Evolutionary conservation across 2,888 invertebrate species (phyloP).

Genomic region (Gastracanthus pulcherrimus): DNA sequence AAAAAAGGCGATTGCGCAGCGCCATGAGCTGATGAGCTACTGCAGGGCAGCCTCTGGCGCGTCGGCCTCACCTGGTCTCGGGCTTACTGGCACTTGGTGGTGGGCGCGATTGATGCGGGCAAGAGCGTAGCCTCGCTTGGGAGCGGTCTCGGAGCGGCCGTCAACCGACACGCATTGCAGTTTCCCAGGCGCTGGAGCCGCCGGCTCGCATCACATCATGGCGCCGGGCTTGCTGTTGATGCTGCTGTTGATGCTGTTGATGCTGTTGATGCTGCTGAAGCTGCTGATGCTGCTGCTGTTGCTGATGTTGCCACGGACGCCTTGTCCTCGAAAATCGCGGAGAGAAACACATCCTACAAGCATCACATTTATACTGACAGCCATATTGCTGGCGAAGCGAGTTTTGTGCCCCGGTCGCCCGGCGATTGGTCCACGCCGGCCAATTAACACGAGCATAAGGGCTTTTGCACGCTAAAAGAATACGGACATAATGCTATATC

Average conservation of each 20-base stretch:
- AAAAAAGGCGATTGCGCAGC: too few relatives aligned
- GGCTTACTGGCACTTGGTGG: background rate
- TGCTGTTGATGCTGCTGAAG: constrained; percentile 77
- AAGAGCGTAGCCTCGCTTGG: too few relatives aligned
- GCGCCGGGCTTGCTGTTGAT: constrained; percentile 76
- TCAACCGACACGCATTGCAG: constrained; percentile 79
- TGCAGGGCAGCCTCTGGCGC: too few relatives aligned
- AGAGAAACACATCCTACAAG: constrained; percentile 91
- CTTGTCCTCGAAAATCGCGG: constrained; percentile 83
- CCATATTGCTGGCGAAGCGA: constrained; percentile 93
- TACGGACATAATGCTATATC: too few relatives aligned
- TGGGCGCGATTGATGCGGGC: constrained; percentile 37
- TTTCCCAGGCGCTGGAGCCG: constrained; percentile 80
- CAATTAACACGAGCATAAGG: background rate
- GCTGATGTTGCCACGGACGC: constrained; percentile 78
- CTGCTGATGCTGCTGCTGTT: constrained; percentile 72
- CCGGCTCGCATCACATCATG: constrained; percentile 79
- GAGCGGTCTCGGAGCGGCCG: background rate
- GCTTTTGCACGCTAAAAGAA: too few relatives aligned
- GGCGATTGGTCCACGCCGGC: constrained; percentile 28
- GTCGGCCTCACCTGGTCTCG: background rate
- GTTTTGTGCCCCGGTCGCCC: constrained; percentile 85
- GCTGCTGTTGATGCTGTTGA: constrained; percentile 71
- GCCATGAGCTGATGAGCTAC: too few relatives aligned
- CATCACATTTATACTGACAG: constrained; percentile 98